Evolutionary conservation across 2,113 vertebrate genomes (phyloP).

Genomic region (Hydrolagus affinis): DNA sequence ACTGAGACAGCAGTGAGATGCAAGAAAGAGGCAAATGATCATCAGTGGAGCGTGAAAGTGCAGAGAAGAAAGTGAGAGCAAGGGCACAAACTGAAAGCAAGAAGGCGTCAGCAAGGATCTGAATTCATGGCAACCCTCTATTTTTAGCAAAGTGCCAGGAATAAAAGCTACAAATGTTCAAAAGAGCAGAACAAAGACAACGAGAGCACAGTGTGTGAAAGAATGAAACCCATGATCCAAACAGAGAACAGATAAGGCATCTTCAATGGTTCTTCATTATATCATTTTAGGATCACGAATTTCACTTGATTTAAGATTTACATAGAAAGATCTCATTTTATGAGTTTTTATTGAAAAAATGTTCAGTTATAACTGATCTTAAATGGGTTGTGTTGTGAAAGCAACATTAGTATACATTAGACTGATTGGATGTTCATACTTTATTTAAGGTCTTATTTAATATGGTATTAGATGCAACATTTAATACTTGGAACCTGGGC

Average conservation of each 20-base stretch:
- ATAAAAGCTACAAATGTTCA: slow-evolving; percentile 12
- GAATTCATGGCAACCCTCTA: neutral
- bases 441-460: neutral
- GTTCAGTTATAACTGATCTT: neutral
- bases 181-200: neutral
- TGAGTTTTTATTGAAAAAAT: neutral
- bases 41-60: neutral
- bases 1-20: neutral
- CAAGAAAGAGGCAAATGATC: neutral
- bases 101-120: neutral
- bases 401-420: neutral
- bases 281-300: slow-evolving; percentile 15
- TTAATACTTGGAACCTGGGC: neutral
- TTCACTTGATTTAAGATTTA: neutral
- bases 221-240: slow-evolving; percentile 9
- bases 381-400: neutral
- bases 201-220: neutral
- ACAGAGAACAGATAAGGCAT: neutral
- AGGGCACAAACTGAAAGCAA: neutral
- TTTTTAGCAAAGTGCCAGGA: neutral
- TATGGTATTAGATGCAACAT: neutral
- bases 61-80: neutral
- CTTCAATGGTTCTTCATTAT: neutral
- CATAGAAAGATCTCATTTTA: slow-evolving; percentile 6
- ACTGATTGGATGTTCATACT: neutral